Conservation (phyloP, 2,797 vertebrate species). For the Chrysocyon brachyurus region DNA sequence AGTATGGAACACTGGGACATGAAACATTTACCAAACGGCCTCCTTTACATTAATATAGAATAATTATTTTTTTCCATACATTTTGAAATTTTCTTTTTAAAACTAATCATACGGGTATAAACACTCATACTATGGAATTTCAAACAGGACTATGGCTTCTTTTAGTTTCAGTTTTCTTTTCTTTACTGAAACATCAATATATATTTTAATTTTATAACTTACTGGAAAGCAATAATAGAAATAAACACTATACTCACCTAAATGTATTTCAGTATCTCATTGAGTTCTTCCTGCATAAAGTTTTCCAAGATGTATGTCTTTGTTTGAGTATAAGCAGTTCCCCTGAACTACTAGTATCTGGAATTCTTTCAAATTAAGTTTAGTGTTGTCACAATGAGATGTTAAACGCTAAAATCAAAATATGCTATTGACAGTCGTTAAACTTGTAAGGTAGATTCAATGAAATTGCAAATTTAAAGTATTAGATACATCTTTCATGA, state of each 20-base stretch:
- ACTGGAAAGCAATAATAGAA: not conserved
- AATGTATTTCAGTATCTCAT: not conserved
- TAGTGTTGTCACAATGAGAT: not conserved
- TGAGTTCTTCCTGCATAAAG: constrained; percentile 44
- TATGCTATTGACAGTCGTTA: not conserved
- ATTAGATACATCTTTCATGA: not conserved
- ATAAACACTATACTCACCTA: not conserved
- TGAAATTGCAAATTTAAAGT: not conserved
- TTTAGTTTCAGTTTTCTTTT: not conserved
- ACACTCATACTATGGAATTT: not conserved
- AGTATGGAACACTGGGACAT: not conserved
- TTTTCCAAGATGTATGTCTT: constrained; percentile 29
- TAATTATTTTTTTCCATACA: not conserved
- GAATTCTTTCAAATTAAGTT: constrained; percentile 54
- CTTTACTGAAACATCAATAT: not conserved
- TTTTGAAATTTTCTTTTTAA: constrained; percentile 37
- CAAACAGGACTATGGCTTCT: not conserved
- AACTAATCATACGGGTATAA: not conserved
- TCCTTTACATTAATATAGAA: not conserved
- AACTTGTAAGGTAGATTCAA: not conserved
- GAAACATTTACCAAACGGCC: not conserved
- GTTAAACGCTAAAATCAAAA: constrained; percentile 22
- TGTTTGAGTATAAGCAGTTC: not conserved
- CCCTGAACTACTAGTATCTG: not conserved
- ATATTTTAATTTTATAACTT: constrained; percentile 36